Evolutionary conservation across 2,888 invertebrate genomes (phyloP), one percentile per base, ranked within the genome.

Genomic region (Epicampocera succincta): DNA sequence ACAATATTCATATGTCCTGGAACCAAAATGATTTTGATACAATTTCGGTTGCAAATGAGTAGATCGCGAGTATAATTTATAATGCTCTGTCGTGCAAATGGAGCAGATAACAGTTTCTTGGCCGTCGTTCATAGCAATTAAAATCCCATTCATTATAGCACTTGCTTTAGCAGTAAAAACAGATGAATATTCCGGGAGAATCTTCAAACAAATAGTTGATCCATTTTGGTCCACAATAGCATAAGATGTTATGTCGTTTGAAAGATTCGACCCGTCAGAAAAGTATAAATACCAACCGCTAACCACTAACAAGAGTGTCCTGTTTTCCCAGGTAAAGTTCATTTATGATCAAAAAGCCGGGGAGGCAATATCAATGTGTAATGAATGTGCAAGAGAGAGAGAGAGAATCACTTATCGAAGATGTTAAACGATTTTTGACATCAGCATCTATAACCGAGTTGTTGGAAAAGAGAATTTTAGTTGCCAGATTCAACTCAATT

Each of bases 251-350:
- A 3, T 61, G 13, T 40, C 58, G 12, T 29, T 40, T 40, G 8
- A n/a, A 2, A 15, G 3, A 15, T 61, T 61, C 2, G 52, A 66
- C 19, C 40, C 66, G 25, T 52, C 66, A n/a, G 52, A 50, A 48
- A 66, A 66, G n/a, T 42, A 52, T 5, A 66, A 66, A 21, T 33
- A 11, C 66, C 66, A 66, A 15, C 54, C 42, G 2, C 42, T n/a
- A n/a, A n/a, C n/a, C 42, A 12, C 25, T 19, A 11, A 0, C 13
- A 2, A 44, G n/a, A 8, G 5, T 2, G 3, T 50, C 11, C n/a
- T 54, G 12, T 6, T 54, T 44, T 15, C 54, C 42, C 6, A 54
- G 17, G n/a, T 42, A 68, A 12, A 15, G 54, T 54, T 68, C 9
- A 21, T 12, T 54, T 54, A 68, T 54, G 6, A 68, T 68, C 33